Base-by-base conservation (phyloP, 2,113 vertebrate genomes). In the Tragelaphus strepsiceros region DNA sequence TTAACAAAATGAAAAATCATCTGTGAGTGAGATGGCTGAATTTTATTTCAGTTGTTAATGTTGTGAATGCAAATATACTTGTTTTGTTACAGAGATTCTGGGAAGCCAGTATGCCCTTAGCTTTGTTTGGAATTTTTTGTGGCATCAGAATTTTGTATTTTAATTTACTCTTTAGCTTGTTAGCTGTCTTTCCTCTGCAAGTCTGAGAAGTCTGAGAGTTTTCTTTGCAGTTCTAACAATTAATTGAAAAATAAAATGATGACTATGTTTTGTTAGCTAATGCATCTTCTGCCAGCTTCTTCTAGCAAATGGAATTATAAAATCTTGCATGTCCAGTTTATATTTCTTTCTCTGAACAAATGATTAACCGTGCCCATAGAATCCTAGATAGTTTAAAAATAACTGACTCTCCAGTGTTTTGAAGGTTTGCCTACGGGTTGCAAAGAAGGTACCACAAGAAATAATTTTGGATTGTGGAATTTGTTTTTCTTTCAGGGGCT, bases 281-380 rank as follows among this genome's bases (percentile, higher is more conserved):
- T 43, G 19, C 6, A 32, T 94, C 90, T 94, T 91, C 4, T 95
- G 92, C 39, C 71, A 28, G 83, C 88, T 98, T 96, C 82, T 96
- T 93, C 51, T 24, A 97, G 96, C 86, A 94, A 97, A 97, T 90
- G 56, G 93, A 85, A 94, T 98, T 98, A 97, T 87, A 58, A 96
- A 97, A 85, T 67, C 78, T 96, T 32, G n/a, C 5, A 93, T 90
- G 92, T 96, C 49, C 46, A 2, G 87, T 93, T 85, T 46, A 10
- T 91, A 32, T 95, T 93, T 62, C 17, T 92, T 96, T 51, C 91
- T 97, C 92, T 26, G 74, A 84, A 95, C 92, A 83, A 82, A 39
- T 94, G 91, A 87, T 96, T 91, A 93, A 81, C 84, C 26, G 0
- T 93, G 54, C 90, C 43, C 15, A 13, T 35, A 96, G 95, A 97